phyloP scores from a whole-genome alignment of 2,113 vertebrate species.

The human region DNA sequence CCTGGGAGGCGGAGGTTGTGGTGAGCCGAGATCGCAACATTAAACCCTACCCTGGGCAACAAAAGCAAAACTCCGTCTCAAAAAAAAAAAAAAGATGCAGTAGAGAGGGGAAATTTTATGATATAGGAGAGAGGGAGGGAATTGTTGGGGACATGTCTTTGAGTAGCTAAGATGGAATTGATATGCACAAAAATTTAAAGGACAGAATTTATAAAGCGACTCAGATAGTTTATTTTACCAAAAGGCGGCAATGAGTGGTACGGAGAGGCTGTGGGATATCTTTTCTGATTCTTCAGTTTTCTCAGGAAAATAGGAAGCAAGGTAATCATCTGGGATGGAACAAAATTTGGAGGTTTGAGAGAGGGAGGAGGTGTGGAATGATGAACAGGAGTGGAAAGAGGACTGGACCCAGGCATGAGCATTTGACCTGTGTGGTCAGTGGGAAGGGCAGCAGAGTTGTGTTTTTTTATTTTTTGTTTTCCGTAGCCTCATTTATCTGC shows the following conservation, averaged over 20 bases:
- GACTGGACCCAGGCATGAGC: background rate
- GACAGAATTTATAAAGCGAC: background rate
- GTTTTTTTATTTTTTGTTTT: background rate
- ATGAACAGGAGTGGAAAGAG: background rate
- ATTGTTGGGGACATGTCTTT: background rate
- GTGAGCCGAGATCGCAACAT: no score
- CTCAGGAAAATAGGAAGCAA: background rate
- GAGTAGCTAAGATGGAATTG: background rate
- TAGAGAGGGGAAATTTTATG: background rate
- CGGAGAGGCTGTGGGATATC: background rate
- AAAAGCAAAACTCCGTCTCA: no score
- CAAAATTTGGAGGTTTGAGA: background rate
- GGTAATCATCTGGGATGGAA: background rate
- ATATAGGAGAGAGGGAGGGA: background rate
- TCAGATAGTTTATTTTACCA: background rate
- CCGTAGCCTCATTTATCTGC: background rate
- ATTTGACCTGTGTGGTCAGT: background rate
- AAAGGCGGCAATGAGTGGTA: background rate
- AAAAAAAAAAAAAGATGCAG: background rate
- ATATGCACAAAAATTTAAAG: background rate
- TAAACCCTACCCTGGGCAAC: no score
- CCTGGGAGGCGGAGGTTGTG: no score
- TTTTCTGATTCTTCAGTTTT: background rate
- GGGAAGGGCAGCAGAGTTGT: background rate
- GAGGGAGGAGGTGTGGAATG: background rate